Evolutionary conservation across 2,113 vertebrate species (phyloP).

Genomic region (Bettongia penicillata): DNA sequence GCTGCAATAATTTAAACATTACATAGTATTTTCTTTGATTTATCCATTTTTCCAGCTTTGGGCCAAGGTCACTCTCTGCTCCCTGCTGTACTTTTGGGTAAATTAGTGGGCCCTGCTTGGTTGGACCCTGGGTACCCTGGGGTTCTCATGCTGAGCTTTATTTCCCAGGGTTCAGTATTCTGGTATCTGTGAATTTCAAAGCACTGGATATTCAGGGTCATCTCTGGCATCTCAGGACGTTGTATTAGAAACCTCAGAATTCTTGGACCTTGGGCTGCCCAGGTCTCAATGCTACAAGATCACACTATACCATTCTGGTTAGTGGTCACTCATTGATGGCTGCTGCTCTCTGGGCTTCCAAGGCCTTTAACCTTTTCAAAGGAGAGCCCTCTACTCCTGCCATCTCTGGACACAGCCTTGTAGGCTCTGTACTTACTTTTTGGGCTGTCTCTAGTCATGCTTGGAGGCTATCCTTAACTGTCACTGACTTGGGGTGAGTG

Average conservation of each 20-base stretch:
- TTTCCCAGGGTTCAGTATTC: neutral
- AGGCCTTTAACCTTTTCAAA: neutral
- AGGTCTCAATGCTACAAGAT: neutral
- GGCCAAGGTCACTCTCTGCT: neutral
- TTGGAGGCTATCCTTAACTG: neutral
- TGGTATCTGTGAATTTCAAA: neutral
- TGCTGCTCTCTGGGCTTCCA: neutral
- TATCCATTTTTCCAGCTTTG: neutral
- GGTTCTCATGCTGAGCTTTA: neutral
- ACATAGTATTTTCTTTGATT: neutral
- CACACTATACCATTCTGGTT: neutral
- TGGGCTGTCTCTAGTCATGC: neutral
- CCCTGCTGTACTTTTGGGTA: neutral
- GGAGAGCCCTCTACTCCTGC: neutral
- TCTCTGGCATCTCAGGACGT: neutral
- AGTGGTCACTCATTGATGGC: neutral
- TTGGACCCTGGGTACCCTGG: neutral
- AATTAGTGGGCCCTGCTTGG: neutral
- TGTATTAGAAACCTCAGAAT: neutral
- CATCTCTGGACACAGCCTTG: neutral
- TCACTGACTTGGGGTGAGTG: neutral
- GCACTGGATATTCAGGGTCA: neutral
- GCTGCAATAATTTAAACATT: neutral
- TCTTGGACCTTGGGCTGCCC: neutral
- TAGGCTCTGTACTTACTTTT: neutral